Base-by-base conservation (phyloP, 2,888 invertebrate genomes). In the Conus canariensis region DNA sequence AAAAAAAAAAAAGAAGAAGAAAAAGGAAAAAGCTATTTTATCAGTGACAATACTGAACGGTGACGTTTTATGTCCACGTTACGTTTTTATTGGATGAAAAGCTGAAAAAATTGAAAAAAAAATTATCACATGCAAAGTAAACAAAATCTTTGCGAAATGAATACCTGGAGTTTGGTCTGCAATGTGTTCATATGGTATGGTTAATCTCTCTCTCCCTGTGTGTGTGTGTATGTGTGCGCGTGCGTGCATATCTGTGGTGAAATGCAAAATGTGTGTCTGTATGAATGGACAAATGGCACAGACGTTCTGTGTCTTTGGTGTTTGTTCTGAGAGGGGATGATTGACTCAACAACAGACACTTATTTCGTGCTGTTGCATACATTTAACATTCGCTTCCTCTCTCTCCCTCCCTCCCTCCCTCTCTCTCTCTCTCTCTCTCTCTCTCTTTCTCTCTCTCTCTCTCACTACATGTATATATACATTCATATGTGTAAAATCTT, bases 31-130 rank as follows among this genome's bases (percentile, higher is more conserved):
- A 83, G 19, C 19, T 83, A 5, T 6, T 25, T 14, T 64, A 30
- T 88, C 82, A 89, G 89, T 89, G 85, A 89, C 85, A 64, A 86
- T 89, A 89, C 89, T 89, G 89, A 89, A 89, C 89, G 89, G 89
- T 74, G 89, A 89, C 89, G 85, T 90, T 87, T 87, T 87, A 64
- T 77, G 82, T 87, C 90, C 67, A 90, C 45, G 87, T 87, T 90
- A 87, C 87, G 87, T 90, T 86, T 87, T 45, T 80, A 85, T 56
- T 60, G 25, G 77, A 88, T 74, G 74, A 64, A 64, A 85, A 83
- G 82, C 56, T 83, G 58, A 22, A 85, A 89, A 70, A 60, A 67
- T 58, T 25, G 30, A 83, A 89, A 67, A 89, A 87, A 87, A 74
- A 74, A 58, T 56, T 22, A 87, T 64, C 87, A 67, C 70, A 77